Base-by-base conservation (phyloP, 2,113 vertebrate genomes). In the Phyllopteryx taeniolatus region DNA sequence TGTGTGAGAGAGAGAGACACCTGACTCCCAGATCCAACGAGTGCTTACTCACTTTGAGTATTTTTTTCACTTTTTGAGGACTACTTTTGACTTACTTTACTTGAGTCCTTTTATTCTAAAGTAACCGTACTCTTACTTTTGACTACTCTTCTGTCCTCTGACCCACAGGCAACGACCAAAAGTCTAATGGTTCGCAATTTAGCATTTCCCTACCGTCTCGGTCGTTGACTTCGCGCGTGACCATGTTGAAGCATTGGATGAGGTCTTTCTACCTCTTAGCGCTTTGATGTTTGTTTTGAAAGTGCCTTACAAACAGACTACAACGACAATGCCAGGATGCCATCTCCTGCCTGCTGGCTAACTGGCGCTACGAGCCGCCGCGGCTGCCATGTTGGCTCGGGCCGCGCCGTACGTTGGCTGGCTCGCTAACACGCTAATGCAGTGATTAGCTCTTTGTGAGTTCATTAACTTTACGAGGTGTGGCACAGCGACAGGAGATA, bases 381-480 rank as follows among this genome's bases (percentile, higher is more conserved):
- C 56, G 56, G 3, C 56, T 31, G 56, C 22, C 22, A 31, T n/a
- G 3, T 53, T 53, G 49, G 56, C 57, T 12, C 27, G 2, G 27
- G 27, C 13, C 57, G 5, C 2, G 12, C 12, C 22, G 11, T 13
- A 4, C 10, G 56, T 33, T 60, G 31, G 31, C 59, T 33, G 14
- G 12, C 31, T 19, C 1, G 59, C 27, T 19, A 17, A 33, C 59
- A 35, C 27, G 14, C 31, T 61, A 35, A 61, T 35, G 59, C 14
- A 7, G 7, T 61, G 59, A 61, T 61, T 61, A 61, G 31, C 59
- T 61, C 59, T 61, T 35, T 35, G 59, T 61, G 59, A 61, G 31
- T 61, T 61, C 59, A 61, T 61, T 61, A 61, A 35, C 59, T 61
- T 61, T 61, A 61, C 31, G 59, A 61, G 31, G 27, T 31, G 14